phyloP scores from a whole-genome alignment of 2,113 vertebrate species.

The Strix uralensis region DNA sequence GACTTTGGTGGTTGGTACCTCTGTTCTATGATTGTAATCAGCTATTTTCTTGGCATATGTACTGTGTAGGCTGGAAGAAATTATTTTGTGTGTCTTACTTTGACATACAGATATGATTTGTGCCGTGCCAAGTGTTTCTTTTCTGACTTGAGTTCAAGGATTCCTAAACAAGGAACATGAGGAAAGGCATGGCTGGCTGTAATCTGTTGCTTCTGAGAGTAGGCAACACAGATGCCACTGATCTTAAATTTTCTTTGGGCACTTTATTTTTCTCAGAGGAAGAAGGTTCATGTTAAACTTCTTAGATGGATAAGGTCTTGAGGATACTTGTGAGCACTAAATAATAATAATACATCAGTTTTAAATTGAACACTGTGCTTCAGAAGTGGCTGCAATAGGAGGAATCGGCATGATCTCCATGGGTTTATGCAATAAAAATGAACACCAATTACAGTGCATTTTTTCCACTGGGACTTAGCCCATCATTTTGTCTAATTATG shows the following conservation, averaged over 20 bases:
- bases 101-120: neutral
- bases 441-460: constrained; percentile 60
- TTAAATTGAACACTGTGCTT: constrained; percentile 15
- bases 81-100: neutral
- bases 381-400: constrained; percentile 26
- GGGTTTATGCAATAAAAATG: constrained; percentile 61
- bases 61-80: neutral
- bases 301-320: neutral
- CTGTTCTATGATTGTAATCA: neutral
- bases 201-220: neutral
- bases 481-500: constrained; percentile 73
- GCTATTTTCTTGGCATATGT: neutral
- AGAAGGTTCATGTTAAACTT: neutral
- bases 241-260: neutral
- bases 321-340: constrained; percentile 5
- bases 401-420: constrained; percentile 2
- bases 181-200: neutral
- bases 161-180: neutral
- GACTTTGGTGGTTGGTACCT: neutral
- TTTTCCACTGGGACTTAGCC: constrained; percentile 42
- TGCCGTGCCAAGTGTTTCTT: neutral
- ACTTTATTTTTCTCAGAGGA: neutral
- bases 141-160: neutral
- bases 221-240: neutral
- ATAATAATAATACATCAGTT: constrained; percentile 9